Base-by-base conservation (phyloP, 2,113 vertebrate genomes). In the Sinocyclocheilus grahami region DNA sequence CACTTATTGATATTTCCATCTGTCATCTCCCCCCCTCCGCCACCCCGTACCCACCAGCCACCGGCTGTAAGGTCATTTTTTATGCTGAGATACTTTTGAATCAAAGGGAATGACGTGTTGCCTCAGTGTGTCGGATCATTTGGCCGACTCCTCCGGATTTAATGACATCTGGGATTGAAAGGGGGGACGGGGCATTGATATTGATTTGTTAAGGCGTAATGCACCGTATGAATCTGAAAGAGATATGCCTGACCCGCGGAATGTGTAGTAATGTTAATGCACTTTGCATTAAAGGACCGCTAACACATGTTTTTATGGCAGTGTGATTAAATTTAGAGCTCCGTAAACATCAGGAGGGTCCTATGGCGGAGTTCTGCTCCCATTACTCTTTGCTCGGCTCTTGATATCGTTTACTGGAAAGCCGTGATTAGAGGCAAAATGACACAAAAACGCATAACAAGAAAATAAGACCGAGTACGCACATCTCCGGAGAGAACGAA, bases 1-100 rank as follows among this genome's bases (percentile, higher is more conserved):
- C 46, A 60, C 75, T 78, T 91, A 88, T 91, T 85, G 86, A 89
- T 90, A 89, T 89, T 88, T 86, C 76, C 85, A 87, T 89, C 74
- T 86, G 86, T 88, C 85, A 74, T 69, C 72, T 83, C 75, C 20
- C 83, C 62, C 53, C 71, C 78, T 78, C 69, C 55, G 51, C n/a
- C 80, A 79, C 48, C 88, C 83, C 55, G 30, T 72, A 88, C 71
- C 84, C 80, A 87, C 85, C 87, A 84, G 72, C 58, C 79, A 78
- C 75, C 55, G 84, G 74, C 86, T 79, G 72, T 83, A 75, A 87
- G 85, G 87, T 89, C 81, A 85, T 90, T 83, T 86, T 89, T 78
- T 79, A 83, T 74, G 87, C 77, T 33, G 37, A 65, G 85, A 86
- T 84, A 87, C 86, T 85, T 85, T 83, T 89, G 83, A 86, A 76